Evolutionary conservation across 2,888 invertebrate genomes (phyloP), one percentile per base, ranked within the genome.

Genomic region (Dryomyza anilis): DNA sequence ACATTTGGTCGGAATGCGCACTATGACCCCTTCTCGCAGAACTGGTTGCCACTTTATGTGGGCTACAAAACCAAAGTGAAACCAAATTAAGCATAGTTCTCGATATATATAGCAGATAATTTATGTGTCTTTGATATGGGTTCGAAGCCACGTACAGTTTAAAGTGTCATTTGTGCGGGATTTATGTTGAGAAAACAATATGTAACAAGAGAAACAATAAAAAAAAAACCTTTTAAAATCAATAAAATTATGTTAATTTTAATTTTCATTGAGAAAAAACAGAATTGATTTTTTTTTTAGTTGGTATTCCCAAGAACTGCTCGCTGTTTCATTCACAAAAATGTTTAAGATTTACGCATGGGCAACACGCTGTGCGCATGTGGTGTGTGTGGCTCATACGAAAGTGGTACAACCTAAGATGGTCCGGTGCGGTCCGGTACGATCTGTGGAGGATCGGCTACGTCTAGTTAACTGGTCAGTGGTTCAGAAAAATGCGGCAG

Each of bases 171-270:
- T n/a, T n/a, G n/a, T n/a, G n/a, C n/a, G n/a, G n/a, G n/a, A n/a
- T n/a, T n/a, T n/a, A n/a, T n/a, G n/a, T n/a, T n/a, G n/a, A n/a
- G n/a, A n/a, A n/a, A n/a, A n/a, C n/a, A n/a, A n/a, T n/a, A 39
- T 12, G n/a, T 21, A 43, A 14, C 16, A 12, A 25, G 7, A 16
- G 14, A 8, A 16, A 19, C 30, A 56, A 55, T 55, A 63, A 66
- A 30, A 55, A 62, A 48, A 58, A 55, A 64, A 14, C 50, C 60
- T 39, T 67, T 64, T 52, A 64, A 67, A 63, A 65, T 65, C 67
- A 67, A 67, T 65, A 67, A 67, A 67, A 65, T 63, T 65, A 67
- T 67, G 67, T 60, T 56, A 65, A 67, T 65, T 65, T 21, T 52
- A 33, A n/a, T 14, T n/a, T 59, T 45, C 59, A 59, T 64, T 59